Percentiles rank a stretch among this genome's conserved stretches.
phyloP scores from a whole-genome alignment of 1,140 invertebrate species.

The Hypothenemus hampei region DNA sequence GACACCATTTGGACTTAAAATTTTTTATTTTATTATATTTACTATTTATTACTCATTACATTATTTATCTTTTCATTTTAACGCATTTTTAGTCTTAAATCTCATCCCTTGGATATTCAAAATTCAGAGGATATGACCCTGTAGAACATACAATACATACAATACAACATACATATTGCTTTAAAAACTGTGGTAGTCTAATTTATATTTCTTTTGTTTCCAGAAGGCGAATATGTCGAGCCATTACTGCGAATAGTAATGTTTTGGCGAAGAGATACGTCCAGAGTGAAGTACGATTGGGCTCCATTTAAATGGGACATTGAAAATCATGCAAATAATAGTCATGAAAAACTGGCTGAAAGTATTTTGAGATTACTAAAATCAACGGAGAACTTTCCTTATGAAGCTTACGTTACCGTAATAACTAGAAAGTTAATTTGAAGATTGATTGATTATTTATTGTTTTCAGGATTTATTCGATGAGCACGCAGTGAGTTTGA shows the following conservation, averaged over 20 bases:
- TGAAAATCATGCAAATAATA: slow-evolving; percentile 58
- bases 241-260: slow-evolving; percentile 73
- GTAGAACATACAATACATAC: no score
- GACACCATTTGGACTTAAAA: no score
- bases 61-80: no score
- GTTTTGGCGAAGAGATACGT: slow-evolving; percentile 81
- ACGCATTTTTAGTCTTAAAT: no score
- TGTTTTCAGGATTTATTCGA: slow-evolving; percentile 62
- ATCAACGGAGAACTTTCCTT: slow-evolving; percentile 63
- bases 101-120: no score
- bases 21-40: no score
- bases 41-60: no score
- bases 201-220: no score
- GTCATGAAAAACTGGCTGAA: slow-evolving; percentile 64
- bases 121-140: no score
- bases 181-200: no score
- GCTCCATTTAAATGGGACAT: slow-evolving; percentile 60
- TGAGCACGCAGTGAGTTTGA: slow-evolving; percentile 69
- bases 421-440: not conserved
- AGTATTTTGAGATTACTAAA: slow-evolving; percentile 67
- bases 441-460: not conserved
- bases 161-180: no score
- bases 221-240: slow-evolving; percentile 53
- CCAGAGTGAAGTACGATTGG: slow-evolving; percentile 90
- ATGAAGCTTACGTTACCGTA: slow-evolving; percentile 64